Percentiles rank a stretch among this genome's conserved stretches.
Conservation (phyloP, 2,888 invertebrate species). For the Monoplex corrugatus region DNA sequence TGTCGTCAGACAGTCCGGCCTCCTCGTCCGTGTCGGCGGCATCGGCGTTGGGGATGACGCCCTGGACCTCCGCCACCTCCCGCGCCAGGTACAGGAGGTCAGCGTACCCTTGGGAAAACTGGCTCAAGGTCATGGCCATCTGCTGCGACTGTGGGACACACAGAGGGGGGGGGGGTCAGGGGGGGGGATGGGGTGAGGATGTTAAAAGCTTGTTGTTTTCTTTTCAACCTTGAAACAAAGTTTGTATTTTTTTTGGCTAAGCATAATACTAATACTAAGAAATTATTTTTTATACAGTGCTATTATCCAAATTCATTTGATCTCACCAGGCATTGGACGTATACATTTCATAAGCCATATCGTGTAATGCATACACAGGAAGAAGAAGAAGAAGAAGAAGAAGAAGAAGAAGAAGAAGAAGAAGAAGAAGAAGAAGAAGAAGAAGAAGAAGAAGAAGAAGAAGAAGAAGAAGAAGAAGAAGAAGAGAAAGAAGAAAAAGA, state of each 20-base stretch:
- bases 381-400: background rate
- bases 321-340: too few species aligned
- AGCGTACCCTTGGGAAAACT: conserved; percentile 71
- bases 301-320: too few species aligned
- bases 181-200: too few species aligned
- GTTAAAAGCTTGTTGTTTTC: too few species aligned
- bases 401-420: background rate
- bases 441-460: background rate
- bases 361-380: too few species aligned
- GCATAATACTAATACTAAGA: too few species aligned
- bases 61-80: conserved; percentile 28
- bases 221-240: too few species aligned
- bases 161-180: too few species aligned
- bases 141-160: background rate
- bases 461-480: background rate
- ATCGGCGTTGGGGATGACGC: background rate
- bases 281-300: too few species aligned
- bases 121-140: conserved; percentile 65
- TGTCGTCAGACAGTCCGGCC: conserved; percentile 63
- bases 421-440: background rate
- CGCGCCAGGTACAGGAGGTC: conserved; percentile 62
- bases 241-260: too few species aligned
- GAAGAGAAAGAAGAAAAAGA: background rate
- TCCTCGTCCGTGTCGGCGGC: conserved; percentile 55
- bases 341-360: too few species aligned